Evolutionary conservation across 1,140 invertebrate genomes (phyloP).

Genomic region (Leptinotarsa lineolata): DNA sequence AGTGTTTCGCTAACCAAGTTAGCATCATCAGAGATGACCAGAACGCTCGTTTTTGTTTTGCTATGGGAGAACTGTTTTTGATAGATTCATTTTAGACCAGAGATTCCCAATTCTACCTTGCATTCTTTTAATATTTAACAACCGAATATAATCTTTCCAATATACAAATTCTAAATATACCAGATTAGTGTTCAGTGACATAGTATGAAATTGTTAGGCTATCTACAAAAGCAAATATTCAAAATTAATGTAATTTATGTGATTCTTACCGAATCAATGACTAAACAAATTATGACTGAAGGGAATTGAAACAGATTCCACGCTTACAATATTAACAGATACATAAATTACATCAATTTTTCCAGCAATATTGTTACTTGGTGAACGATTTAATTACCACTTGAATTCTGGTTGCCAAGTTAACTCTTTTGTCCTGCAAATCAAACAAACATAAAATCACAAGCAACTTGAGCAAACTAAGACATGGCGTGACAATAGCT

Average conservation of each 20-base stretch:
- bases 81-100: too few relatives aligned
- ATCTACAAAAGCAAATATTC: background rate
- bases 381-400: slow-evolving; percentile 63
- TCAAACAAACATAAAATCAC: slow-evolving; percentile 32
- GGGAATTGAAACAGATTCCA: too few relatives aligned
- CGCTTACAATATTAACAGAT: background rate
- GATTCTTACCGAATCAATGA: too few relatives aligned
- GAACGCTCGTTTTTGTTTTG: too few relatives aligned
- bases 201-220: background rate
- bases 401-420: slow-evolving; percentile 81
- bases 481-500: background rate
- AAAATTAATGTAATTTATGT: slow-evolving; percentile 3
- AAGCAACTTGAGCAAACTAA: background rate
- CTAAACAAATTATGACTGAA: background rate
- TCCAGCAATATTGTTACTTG: background rate
- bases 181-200: background rate
- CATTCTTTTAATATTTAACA: too few relatives aligned
- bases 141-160: too few relatives aligned
- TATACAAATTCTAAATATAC: too few relatives aligned
- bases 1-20: too few relatives aligned
- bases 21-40: too few relatives aligned
- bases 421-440: slow-evolving; percentile 83
- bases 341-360: background rate
- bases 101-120: too few relatives aligned
- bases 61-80: too few relatives aligned